phyloP scores from a whole-genome alignment of 1,140 invertebrate species.

The Andrena cerasifolii region DNA sequence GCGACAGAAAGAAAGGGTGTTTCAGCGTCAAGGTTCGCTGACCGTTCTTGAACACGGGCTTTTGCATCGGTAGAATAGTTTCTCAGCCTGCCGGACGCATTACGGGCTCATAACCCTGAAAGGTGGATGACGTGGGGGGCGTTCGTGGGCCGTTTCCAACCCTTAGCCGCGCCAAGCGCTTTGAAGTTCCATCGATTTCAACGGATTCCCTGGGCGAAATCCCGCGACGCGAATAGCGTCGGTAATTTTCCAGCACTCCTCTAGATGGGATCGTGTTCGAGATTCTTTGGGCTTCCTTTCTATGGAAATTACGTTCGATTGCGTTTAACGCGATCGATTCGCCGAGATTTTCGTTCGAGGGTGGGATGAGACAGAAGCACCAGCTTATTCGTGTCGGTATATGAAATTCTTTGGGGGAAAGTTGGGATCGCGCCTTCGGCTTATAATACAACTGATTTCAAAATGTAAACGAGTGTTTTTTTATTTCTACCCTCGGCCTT shows the following conservation, averaged over 20 bases:
- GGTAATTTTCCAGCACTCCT: conserved; percentile 33
- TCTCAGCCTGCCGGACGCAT: not conserved
- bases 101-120: conserved; percentile 9
- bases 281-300: not conserved
- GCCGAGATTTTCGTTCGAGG: not conserved
- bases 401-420: too few relatives aligned
- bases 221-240: not conserved
- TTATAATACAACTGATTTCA: too few relatives aligned
- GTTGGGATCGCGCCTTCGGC: too few relatives aligned
- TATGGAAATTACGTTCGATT: conserved; percentile 29
- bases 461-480: too few relatives aligned
- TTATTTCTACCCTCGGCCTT: too few relatives aligned
- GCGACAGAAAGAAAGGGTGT: not conserved
- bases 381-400: not conserved
- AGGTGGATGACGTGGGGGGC: not conserved
- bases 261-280: conserved; percentile 11
- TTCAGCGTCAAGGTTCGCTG: not conserved
- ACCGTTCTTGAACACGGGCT: not conserved
- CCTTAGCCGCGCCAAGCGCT: not conserved
- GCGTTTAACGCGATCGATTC: conserved; percentile 24
- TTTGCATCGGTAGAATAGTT: not conserved
- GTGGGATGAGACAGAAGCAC: too few relatives aligned
- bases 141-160: not conserved
- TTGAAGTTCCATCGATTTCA: conserved; percentile 48
- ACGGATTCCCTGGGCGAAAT: conserved; percentile 17